phyloP scores from a whole-genome alignment of 2,888 invertebrate genomes.

The Rhaphigaster nebulosa region DNA sequence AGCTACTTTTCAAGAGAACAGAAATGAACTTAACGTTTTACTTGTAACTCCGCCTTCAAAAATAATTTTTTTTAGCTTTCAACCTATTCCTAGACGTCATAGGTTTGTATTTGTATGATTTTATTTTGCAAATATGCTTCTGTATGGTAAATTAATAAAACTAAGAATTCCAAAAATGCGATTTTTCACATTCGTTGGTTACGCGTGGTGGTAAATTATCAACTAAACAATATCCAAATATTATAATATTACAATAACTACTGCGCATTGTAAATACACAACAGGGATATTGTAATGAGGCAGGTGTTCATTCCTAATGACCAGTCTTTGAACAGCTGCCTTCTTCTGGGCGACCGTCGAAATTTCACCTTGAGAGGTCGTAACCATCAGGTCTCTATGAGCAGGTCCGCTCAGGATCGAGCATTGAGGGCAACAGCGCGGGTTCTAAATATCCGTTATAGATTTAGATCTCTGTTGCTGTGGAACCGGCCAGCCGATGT shows the following conservation, averaged over 20 bases:
- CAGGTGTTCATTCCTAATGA: slow-evolving; percentile 11
- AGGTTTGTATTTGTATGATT: too few relatives aligned
- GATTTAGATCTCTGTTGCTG: neutral
- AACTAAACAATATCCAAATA: neutral
- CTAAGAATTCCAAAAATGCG: too few relatives aligned
- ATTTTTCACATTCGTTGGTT: too few relatives aligned
- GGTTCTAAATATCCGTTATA: slow-evolving; percentile 18
- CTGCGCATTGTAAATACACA: neutral
- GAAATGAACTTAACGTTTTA: too few relatives aligned
- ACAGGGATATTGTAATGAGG: neutral
- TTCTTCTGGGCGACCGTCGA: neutral
- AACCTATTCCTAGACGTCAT: too few relatives aligned
- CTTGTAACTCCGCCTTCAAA: too few relatives aligned
- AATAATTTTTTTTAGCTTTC: too few relatives aligned
- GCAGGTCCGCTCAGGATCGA: slow-evolving; percentile 4
- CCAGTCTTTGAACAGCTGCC: neutral
- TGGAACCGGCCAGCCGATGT: neutral
- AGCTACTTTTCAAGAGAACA: too few relatives aligned
- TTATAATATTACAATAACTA: too few relatives aligned
- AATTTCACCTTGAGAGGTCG: slow-evolving; percentile 22
- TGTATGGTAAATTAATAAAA: too few relatives aligned
- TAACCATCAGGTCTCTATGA: neutral
- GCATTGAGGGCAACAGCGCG: neutral
- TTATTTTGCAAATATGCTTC: too few relatives aligned
- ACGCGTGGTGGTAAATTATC: too few relatives aligned